phyloP scores from a whole-genome alignment of 2,113 vertebrate species.

The Eidolon helvum region DNA sequence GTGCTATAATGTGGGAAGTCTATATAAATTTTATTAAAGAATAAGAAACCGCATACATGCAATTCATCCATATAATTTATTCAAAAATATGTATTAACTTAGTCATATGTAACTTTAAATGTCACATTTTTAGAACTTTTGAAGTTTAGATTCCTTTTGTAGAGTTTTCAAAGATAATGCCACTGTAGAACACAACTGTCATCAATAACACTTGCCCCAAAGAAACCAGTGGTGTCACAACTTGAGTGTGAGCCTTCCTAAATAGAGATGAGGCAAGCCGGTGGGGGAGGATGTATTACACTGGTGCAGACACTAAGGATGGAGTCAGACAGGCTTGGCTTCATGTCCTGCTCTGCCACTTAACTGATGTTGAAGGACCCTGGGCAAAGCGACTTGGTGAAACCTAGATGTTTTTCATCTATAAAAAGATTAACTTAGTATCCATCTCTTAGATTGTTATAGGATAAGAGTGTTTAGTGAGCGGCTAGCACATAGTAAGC shows the following conservation, averaged over 20 bases:
- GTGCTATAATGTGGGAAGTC: not conserved
- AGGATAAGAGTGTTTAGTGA: not conserved
- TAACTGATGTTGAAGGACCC: not conserved
- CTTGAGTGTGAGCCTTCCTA: not conserved
- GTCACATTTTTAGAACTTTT: not conserved
- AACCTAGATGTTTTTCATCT: not conserved
- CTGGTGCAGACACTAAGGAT: not conserved
- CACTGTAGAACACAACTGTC: not conserved
- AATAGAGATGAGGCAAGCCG: not conserved
- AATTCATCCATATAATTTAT: not conserved
- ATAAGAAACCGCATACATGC: not conserved
- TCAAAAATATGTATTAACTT: not conserved
- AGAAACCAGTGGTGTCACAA: not conserved
- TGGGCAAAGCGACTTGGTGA: not conserved
- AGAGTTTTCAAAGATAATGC: not conserved
- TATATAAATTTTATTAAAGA: not conserved
- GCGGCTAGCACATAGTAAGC: not conserved
- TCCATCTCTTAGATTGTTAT: not conserved
- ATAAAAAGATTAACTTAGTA: not conserved
- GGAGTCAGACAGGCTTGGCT: not conserved
- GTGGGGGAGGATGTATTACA: fast-evolving
- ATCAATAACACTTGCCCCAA: not conserved
- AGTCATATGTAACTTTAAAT: not conserved
- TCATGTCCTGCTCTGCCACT: not conserved
- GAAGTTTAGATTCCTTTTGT: not conserved